Conservation (phyloP, 2,113 vertebrate genomes). For the Brachyhypopomus gauderio region DNA sequence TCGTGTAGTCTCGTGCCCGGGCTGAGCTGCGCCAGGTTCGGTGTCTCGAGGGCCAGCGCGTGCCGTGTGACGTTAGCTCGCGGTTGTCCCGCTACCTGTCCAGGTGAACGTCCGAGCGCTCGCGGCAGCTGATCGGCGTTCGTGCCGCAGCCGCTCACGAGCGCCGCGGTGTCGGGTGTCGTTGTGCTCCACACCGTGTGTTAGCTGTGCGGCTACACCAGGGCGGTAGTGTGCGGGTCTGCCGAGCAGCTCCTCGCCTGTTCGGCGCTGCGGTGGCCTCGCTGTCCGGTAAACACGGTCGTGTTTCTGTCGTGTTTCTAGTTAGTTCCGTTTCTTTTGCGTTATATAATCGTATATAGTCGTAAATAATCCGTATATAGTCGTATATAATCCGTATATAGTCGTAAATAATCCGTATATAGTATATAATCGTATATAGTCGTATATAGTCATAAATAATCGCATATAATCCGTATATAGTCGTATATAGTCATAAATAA, state of each 20-base stretch:
- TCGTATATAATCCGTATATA: too few species aligned
- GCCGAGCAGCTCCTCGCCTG: background rate
- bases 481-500: too few species aligned
- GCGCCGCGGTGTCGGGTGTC: background rate
- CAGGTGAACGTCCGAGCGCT: background rate
- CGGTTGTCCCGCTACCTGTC: background rate
- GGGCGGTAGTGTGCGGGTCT: background rate
- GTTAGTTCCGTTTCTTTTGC: too few species aligned
- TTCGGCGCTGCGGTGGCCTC: background rate
- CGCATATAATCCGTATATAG: too few species aligned
- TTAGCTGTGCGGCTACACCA: background rate
- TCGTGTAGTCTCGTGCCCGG: background rate
- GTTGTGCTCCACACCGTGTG: background rate
- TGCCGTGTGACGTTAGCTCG: background rate
- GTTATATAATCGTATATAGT: background rate
- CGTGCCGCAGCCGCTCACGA: background rate
- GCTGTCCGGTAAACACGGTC: background rate
- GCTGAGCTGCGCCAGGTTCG: constrained; percentile 24
- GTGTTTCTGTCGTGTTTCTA: background rate
- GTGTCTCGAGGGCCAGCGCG: background rate
- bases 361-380: too few species aligned
- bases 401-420: too few species aligned
- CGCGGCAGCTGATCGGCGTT: too few species aligned
- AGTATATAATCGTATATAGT: too few species aligned
- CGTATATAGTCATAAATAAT: too few species aligned